phyloP scores from a whole-genome alignment of 1,140 invertebrate genomes.

The Coboldia fuscipes region DNA sequence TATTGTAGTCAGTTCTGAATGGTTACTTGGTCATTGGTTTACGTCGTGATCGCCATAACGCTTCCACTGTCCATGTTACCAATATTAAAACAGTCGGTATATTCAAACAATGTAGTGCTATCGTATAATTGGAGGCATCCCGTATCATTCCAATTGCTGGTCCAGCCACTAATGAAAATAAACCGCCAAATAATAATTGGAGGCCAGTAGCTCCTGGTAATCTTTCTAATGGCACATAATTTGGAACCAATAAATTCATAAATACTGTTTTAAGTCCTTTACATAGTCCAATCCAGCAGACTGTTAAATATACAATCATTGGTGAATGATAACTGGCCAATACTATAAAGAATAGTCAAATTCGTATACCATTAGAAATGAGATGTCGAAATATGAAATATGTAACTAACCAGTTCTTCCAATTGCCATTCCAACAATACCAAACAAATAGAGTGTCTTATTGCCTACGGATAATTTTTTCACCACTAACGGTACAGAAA shows the following conservation, averaged over 20 bases:
- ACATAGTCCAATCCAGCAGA: constrained; percentile 33
- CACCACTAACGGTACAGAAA: constrained; percentile 33
- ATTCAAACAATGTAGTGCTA: constrained; percentile 36
- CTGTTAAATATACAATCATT: constrained; percentile 23
- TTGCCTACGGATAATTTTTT: constrained; percentile 36
- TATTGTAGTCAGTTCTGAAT: too few relatives aligned
- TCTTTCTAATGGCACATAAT: constrained; percentile 34
- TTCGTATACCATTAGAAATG: too few relatives aligned
- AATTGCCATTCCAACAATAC: constrained; percentile 34
- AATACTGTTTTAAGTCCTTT: constrained; percentile 41
- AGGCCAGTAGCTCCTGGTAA: constrained; percentile 36
- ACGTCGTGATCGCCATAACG: neutral
- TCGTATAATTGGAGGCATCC: constrained; percentile 29
- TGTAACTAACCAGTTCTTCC: constrained; percentile 20
- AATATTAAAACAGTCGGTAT: constrained; percentile 34
- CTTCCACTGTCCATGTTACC: constrained; percentile 30
- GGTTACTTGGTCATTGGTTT: too few relatives aligned
- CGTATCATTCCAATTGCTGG: constrained; percentile 35
- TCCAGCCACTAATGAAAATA: constrained; percentile 29
- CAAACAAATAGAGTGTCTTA: constrained; percentile 38
- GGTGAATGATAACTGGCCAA: constrained; percentile 25
- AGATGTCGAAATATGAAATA: too few relatives aligned
- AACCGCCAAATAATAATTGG: constrained; percentile 32
- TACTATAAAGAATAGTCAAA: constrained; percentile 1
- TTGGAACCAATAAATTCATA: constrained; percentile 38